phyloP scores from a whole-genome alignment of 2,113 vertebrate species.

The Baryphthengus martii region DNA sequence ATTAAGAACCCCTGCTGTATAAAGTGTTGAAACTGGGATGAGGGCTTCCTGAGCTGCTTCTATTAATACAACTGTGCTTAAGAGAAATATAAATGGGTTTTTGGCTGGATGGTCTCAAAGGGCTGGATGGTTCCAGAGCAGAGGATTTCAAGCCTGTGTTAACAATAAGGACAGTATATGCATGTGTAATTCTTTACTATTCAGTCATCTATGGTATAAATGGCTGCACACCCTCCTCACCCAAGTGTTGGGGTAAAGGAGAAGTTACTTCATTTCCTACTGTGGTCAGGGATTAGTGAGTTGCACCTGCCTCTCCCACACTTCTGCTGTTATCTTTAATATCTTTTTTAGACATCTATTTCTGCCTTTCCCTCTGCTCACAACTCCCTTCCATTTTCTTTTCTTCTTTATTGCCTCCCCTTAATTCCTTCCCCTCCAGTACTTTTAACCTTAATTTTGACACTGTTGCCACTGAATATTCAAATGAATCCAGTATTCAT shows the following conservation, averaged over 20 bases:
- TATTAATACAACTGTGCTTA: not conserved
- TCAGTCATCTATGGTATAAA: not conserved
- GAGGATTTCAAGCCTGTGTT: not conserved
- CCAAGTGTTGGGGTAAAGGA: not conserved
- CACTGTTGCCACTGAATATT: not conserved
- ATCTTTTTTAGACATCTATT: not conserved
- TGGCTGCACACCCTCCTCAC: not conserved
- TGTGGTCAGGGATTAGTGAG: not conserved
- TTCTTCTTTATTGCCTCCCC: not conserved
- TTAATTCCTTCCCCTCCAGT: not conserved
- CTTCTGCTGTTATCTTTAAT: not conserved
- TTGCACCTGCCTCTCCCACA: not conserved
- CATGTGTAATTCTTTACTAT: not conserved
- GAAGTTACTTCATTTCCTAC: not conserved
- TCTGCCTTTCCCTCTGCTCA: not conserved
- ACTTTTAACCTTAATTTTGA: not conserved
- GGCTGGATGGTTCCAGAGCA: not conserved
- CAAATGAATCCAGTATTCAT: not conserved
- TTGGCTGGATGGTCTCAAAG: slow-evolving; percentile 6
- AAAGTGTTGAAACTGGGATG: slow-evolving; percentile 51
- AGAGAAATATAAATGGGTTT: not conserved
- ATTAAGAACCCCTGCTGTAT: slow-evolving; percentile 44
- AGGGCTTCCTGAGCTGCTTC: slow-evolving; percentile 20
- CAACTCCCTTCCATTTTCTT: not conserved
- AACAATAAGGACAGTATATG: not conserved